phyloP scores from a whole-genome alignment of 2,888 invertebrate species.

The Gortyna flavago region DNA sequence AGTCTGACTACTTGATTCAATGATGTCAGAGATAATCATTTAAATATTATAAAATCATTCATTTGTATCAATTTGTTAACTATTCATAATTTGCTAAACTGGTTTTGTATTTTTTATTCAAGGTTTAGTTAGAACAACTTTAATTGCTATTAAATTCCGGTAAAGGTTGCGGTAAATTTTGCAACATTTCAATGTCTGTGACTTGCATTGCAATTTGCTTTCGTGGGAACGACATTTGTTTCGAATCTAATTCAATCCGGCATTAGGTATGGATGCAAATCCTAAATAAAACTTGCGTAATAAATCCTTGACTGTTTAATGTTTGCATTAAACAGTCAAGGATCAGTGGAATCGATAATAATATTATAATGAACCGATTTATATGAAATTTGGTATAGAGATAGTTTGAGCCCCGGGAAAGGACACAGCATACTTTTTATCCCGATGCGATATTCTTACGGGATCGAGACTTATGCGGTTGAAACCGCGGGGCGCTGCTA shows the following conservation, averaged over 20 bases:
- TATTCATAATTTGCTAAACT: constrained; percentile 31
- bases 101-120: constrained; percentile 51
- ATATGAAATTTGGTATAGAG: too few species aligned
- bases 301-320: constrained; percentile 1
- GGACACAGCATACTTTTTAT: too few species aligned
- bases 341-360: too few species aligned
- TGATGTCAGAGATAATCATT: constrained; percentile 15
- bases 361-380: too few species aligned
- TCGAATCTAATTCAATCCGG: background rate
- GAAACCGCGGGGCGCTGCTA: too few species aligned
- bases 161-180: constrained; percentile 45
- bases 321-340: too few species aligned
- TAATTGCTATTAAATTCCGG: constrained; percentile 26
- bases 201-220: constrained; percentile 19
- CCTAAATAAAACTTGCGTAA: constrained; percentile 9
- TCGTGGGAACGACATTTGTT: constrained; percentile 43
- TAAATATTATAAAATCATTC: constrained; percentile 15
- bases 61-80: constrained; percentile 36
- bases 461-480: too few species aligned
- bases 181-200: constrained; percentile 37
- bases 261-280: constrained; percentile 22
- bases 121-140: constrained; percentile 43
- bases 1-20: constrained; percentile 10
- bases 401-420: too few species aligned
- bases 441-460: too few species aligned